Evolutionary conservation across 2,113 vertebrate genomes (phyloP), one percentile per base, ranked within the genome.

Genomic region (Chionis minor): DNA sequence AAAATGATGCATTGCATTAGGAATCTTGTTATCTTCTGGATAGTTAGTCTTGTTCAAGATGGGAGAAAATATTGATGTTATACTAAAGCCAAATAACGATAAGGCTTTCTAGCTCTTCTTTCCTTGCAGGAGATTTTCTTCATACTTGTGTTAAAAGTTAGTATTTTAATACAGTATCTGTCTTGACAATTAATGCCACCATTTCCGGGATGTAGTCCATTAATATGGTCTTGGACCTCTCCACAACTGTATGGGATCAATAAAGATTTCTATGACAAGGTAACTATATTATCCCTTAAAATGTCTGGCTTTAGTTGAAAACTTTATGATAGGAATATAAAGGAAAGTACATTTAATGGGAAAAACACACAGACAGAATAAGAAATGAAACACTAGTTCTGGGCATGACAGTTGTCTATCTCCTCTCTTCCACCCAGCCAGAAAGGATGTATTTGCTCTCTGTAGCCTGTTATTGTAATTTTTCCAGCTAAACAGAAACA

Each of bases 401-500:
- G 30, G 9, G 12, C 35, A 65, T 63, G 35, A 52, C 19, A 56
- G 38, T 33, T 83, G 62, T 62, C 26, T 56, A 4, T 52, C 22
- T 81, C 28, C 23, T 40, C 42, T 59, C 26, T 89, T 79, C 77
- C 1, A 7, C 26, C 28, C 72, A 74, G 38, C 12, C 23, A 84
- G 45, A 72, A 94, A 85, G 63, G 35, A 20, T 75, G 33, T 27
- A 65, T 14, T 61, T 85, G 66, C 10, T 86, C 8, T 72, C 52
- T 83, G 28, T 49, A 81, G 42, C 51, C 30, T 54, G 19, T 38
- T 42, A 42, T 5, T 65, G 44, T 77, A 61, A 49, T 55, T 66
- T 86, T 88, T 42, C 45, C 80, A 88, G 63, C 16, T 88, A 71
- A 91, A 77, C 24, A 85, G 73, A 96, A 95, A 86, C 28, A 93